A percentile compares a stretch with the other conserved stretches of the same genome.
phyloP scores from a whole-genome alignment of 1,140 invertebrate genomes.

The honey bee (Apis mellifera) region Amel_HAv3.1 CM009931.2:94001-94500 shows the following conservation, averaged over 20 bases:
- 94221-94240: slow-evolving; percentile 17
- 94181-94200: background rate
- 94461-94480: slow-evolving; percentile 4
- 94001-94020: slow-evolving; percentile 28
- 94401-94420: slow-evolving; percentile 15
- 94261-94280: slow-evolving; percentile 10
- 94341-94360: too few species aligned
- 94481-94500: slow-evolving; percentile 10
- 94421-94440: background rate
- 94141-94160: slow-evolving; percentile 42
- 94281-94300: slow-evolving; percentile 27
- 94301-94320: background rate
- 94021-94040: slow-evolving; percentile 23
- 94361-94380: too few species aligned
- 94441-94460: background rate
- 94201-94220: background rate
- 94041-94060: slow-evolving; percentile 48
- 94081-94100: slow-evolving; percentile 55
- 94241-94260: background rate
- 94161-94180: too few species aligned
- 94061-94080: slow-evolving; percentile 55
- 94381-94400: background rate
- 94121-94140: slow-evolving; percentile 46
- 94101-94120: slow-evolving; percentile 46
- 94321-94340: slow-evolving; percentile 16